Percentiles rank a stretch among this genome's conserved stretches.
Conservation (phyloP, 92 coral and sea anemone genomes). For the Nematostella vectensis region DNA sequence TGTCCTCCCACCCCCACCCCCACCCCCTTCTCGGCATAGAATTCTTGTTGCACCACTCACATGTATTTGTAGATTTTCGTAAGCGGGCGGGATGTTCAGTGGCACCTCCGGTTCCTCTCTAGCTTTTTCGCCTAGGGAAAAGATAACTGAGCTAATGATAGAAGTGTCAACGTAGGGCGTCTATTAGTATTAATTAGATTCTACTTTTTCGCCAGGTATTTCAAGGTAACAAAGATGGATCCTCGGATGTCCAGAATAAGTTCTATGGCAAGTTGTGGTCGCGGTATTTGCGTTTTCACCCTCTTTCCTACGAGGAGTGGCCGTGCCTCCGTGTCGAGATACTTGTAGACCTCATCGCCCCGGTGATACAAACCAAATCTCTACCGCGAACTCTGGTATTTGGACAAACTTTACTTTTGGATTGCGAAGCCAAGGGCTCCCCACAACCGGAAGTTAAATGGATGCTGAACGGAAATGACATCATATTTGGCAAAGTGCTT, state of each 20-base stretch:
- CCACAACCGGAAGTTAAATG: constrained; percentile 37
- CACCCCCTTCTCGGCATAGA: too few species aligned
- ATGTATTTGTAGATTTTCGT: too few species aligned
- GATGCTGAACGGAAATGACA: constrained; percentile 32
- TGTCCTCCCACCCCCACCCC: too few species aligned
- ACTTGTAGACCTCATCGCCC: constrained; percentile 21
- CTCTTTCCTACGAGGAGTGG: constrained; percentile 12
- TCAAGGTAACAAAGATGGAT: constrained; percentile 33
- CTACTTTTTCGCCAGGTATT: constrained; percentile 35
- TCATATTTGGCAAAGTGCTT: constrained; percentile 18
- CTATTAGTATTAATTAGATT: too few species aligned
- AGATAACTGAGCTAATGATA: too few species aligned
- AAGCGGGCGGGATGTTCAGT: too few species aligned
- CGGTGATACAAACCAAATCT: constrained; percentile 18
- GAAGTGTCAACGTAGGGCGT: too few species aligned
- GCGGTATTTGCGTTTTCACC: constrained; percentile 43
- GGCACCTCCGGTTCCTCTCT: too few species aligned
- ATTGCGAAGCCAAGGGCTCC: constrained; percentile 29
- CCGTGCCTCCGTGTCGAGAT: constrained; percentile 60
- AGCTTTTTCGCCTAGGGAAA: too few species aligned
- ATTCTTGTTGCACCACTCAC: too few species aligned
- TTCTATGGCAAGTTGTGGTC: constrained; percentile 16
- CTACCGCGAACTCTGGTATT: constrained; percentile 4
- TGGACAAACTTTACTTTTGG: constrained; percentile 19
- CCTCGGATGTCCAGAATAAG: constrained; percentile 14